A percentile compares a stretch with the other conserved stretches of the same genome.
Evolutionary conservation across 2,113 vertebrate species (phyloP).

Genomic region (Callipepla squamata): DNA sequence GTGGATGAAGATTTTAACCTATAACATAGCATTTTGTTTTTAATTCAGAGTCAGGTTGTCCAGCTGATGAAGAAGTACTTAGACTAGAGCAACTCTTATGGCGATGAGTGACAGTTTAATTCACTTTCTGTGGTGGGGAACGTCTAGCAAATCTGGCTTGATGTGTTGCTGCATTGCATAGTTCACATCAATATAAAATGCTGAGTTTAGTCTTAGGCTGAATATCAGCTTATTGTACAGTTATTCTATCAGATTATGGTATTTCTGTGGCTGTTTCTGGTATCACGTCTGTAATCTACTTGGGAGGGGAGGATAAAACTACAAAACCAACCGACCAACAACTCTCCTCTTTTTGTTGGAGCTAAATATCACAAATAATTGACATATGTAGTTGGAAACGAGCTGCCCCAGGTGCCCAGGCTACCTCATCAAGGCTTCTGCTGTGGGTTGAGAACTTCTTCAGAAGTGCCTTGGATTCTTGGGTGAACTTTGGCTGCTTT

Average conservation of each 20-base stretch:
- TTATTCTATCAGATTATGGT: not conserved
- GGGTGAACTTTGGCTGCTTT: not conserved
- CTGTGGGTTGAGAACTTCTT: not conserved
- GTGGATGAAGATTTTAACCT: conserved; percentile 5
- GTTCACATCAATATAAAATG: conserved; percentile 4
- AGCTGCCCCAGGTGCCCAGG: not conserved
- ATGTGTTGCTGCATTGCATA: not conserved
- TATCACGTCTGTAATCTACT: not conserved
- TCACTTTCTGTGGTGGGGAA: conserved; percentile 40
- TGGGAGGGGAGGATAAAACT: not conserved
- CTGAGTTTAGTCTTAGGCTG: not conserved
- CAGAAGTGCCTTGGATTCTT: not conserved
- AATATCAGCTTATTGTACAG: conserved; percentile 4
- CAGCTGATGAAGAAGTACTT: not conserved
- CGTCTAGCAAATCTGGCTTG: conserved; percentile 15
- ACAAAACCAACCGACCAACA: not conserved
- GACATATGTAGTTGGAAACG: not conserved
- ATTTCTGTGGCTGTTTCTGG: not conserved
- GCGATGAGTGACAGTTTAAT: conserved; percentile 61
- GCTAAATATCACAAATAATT: not conserved
- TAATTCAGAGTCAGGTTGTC: conserved; percentile 3
- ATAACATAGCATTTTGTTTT: not conserved
- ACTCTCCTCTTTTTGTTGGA: not conserved
- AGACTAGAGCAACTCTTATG: not conserved
- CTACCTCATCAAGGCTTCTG: not conserved